Evolutionary conservation across 2,888 invertebrate species (phyloP), one percentile per base, ranked within the genome.

Genomic region (Chironomus riparius): DNA sequence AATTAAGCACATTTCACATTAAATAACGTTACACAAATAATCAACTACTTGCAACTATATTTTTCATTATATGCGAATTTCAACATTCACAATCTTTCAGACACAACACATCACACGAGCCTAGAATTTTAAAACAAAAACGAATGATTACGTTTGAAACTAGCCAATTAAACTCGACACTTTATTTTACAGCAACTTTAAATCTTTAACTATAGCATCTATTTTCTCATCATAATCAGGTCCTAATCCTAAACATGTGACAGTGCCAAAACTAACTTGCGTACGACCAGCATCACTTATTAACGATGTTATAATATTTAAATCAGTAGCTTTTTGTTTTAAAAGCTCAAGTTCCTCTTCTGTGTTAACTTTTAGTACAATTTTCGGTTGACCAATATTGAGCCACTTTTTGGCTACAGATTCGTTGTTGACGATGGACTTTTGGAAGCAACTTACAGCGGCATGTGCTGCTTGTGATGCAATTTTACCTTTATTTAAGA

Each of bases 391-490:
- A 0, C 93, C 93, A 76, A 82, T 81, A 1, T 80, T 79, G 78
- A 88, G 84, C 93, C 93, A 94, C 7, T 83, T 79, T 50, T 86
- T 83, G n/a, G 90, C 81, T 7, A 86, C 79, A 6, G 85, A 82
- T 70, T 84, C 83, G 70, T 85, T 81, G 69, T 80, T 82, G 71
- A 83, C 81, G 7, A 82, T 78, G 2, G 87, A 84, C 78, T 85
- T 83, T 79, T 89, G 87, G 80, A 88, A 91, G 79, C 92, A 90
- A 76, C 88, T 85, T 7, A 93, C 85, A 2, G 93, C 90, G 0
- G 93, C 93, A 83, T 94, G 93, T 12, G 91, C 88, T 83, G 92
- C 92, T 83, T 93, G 93, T 0, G 93, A 89, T 10, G 92, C 93
- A 68, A 88, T 87, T 85, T 94, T 94, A 24, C 70, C 47, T 65